Evolutionary conservation across 2,113 vertebrate genomes (phyloP).

Genomic region (Ictalurus punctatus): DNA sequence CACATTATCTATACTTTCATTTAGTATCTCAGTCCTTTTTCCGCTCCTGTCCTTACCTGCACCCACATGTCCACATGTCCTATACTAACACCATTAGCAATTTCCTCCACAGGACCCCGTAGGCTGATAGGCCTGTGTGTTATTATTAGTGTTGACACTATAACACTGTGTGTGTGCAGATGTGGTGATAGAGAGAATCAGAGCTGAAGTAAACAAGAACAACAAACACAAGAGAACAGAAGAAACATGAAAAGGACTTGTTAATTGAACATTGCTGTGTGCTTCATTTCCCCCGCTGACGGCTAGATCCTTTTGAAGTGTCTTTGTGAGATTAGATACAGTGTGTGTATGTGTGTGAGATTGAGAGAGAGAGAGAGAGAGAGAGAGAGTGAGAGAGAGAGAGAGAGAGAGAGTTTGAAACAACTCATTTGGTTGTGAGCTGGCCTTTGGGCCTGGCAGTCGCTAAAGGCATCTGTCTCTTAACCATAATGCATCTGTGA

Average conservation of each 20-base stretch:
- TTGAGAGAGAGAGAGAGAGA: neutral
- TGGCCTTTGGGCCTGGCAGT: constrained; percentile 15
- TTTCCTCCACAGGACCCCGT: neutral
- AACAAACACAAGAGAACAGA: constrained; percentile 59
- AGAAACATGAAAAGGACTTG: constrained; percentile 61
- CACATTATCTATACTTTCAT: neutral
- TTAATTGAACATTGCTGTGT: constrained; percentile 65
- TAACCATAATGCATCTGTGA: constrained; percentile 41
- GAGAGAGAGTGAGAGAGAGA: neutral
- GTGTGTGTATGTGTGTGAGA: constrained; percentile 32
- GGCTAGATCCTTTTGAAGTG: constrained; percentile 51
- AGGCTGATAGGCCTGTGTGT: neutral
- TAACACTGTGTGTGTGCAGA: neutral
- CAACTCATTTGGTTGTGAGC: constrained; percentile 6
- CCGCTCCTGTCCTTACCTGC: neutral
- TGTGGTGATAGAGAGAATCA: constrained; percentile 51
- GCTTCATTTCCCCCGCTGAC: constrained; percentile 47
- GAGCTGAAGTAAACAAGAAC: constrained; percentile 64
- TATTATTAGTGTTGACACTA: constrained; percentile 12
- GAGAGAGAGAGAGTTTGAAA: neutral
- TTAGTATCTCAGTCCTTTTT: neutral
- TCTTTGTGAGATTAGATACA: constrained; percentile 48
- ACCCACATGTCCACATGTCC: neutral
- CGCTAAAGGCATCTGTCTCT: constrained; percentile 15
- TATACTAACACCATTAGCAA: neutral